phyloP scores from a whole-genome alignment of 2,113 vertebrate species.

The Urocolius indicus region DNA sequence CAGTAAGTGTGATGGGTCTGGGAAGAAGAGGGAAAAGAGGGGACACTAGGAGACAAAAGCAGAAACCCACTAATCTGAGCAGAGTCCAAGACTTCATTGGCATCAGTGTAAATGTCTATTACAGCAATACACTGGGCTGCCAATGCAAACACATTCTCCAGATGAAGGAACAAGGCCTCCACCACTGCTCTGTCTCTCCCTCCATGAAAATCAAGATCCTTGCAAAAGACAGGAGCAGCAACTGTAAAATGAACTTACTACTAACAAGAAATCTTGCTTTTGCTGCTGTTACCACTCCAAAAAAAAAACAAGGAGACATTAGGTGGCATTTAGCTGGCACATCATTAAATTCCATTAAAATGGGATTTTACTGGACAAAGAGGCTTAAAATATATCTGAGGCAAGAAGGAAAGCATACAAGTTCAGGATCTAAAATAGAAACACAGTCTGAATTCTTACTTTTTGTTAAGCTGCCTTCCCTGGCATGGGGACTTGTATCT shows the following conservation, averaged over 20 bases:
- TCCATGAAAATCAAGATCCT: not conserved
- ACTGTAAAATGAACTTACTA: not conserved
- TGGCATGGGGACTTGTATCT: not conserved
- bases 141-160: not conserved
- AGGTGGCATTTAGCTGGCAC: not conserved
- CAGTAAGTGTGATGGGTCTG: not conserved
- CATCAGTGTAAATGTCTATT: not conserved
- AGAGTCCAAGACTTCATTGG: not conserved
- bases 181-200: not conserved
- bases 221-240: not conserved
- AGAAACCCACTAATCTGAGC: not conserved
- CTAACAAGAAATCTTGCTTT: not conserved
- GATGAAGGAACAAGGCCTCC: not conserved
- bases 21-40: not conserved
- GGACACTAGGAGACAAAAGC: not conserved
- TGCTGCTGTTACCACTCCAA: not conserved
- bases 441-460: not conserved
- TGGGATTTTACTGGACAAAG: not conserved
- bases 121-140: not conserved
- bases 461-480: not conserved
- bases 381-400: not conserved
- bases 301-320: not conserved
- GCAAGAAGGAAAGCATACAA: not conserved
- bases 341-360: not conserved
- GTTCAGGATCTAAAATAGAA: not conserved